A percentile compares a stretch with the other conserved stretches of the same genome.
These are phyloP conservation scores for Andricus grossulariae DNA, from an alignment of 1,140 invertebrate genomes.

Conservation along the genomic window DNA sequence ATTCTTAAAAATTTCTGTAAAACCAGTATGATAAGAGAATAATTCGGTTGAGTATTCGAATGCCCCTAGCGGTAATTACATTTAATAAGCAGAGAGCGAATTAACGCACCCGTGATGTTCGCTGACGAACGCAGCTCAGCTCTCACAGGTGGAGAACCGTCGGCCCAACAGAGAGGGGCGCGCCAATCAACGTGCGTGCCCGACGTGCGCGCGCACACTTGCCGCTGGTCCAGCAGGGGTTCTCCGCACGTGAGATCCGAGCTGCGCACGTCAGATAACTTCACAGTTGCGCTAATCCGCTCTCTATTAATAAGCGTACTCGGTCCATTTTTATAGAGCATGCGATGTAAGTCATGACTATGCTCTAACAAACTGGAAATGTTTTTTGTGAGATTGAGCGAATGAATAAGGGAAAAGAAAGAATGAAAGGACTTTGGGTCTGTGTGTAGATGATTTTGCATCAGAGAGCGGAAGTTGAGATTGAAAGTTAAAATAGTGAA, in stretches of 20 bases:
- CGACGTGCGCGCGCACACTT: too few species aligned
- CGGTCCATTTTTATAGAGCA: slow-evolving; percentile 72
- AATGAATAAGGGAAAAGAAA: slow-evolving; percentile 43
- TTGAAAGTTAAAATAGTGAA: slow-evolving; percentile 31
- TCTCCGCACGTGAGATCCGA: too few species aligned
- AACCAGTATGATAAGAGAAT: slow-evolving; percentile 35
- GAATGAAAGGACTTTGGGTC: slow-evolving; percentile 36
- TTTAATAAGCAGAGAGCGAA: slow-evolving; percentile 61
- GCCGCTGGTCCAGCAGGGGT: too few species aligned
- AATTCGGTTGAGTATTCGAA: slow-evolving; percentile 59
- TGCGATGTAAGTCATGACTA: slow-evolving; percentile 69
- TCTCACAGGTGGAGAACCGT: too few species aligned
- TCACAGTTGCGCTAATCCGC: too few species aligned
- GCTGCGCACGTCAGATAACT: too few species aligned
- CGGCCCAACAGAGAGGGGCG: too few species aligned
- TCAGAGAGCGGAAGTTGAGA: slow-evolving; percentile 12
- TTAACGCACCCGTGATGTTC: too few species aligned
- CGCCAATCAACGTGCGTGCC: too few species aligned
- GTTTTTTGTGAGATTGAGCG: slow-evolving; percentile 57
- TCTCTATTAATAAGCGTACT: slow-evolving; percentile 56
- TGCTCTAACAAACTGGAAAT: slow-evolving; percentile 72
- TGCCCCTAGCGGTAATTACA: slow-evolving; percentile 68
- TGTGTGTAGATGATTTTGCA: slow-evolving; percentile 39
- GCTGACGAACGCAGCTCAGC: too few species aligned
- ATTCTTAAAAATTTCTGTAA: background rate